Percentiles rank a stretch among this genome's conserved stretches.
These are phyloP conservation scores for Brachypterus glaber DNA, from an alignment of 2,888 invertebrate species.

Conservation along the genomic window DNA sequence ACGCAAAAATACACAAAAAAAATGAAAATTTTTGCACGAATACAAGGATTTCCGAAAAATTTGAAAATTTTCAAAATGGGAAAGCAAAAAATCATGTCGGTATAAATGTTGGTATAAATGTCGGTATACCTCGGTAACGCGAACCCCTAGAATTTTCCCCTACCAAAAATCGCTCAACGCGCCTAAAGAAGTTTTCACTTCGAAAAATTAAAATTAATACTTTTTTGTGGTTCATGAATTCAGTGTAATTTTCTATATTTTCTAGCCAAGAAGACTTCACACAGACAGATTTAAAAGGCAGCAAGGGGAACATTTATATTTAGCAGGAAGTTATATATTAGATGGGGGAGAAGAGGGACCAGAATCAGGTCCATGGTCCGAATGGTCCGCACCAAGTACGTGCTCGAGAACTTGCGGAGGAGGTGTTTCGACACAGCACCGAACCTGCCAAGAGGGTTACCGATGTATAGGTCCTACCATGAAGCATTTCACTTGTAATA, in stretches of 20 bases:
- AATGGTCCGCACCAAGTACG: slow-evolving; percentile 72
- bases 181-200: too few species aligned
- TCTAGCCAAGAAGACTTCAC: slow-evolving; percentile 49
- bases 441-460: slow-evolving; percentile 61
- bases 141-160: not conserved
- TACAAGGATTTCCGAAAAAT: too few species aligned
- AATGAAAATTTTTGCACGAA: too few species aligned
- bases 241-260: too few species aligned
- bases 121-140: too few species aligned
- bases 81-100: too few species aligned
- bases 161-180: not conserved
- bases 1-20: too few species aligned
- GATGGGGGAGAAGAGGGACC: slow-evolving; percentile 54
- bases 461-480: slow-evolving; percentile 68
- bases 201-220: not conserved
- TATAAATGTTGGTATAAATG: too few species aligned
- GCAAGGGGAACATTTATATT: slow-evolving; percentile 61
- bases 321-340: slow-evolving; percentile 61
- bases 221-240: too few species aligned
- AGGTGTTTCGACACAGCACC: slow-evolving; percentile 78
- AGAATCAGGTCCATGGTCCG: slow-evolving; percentile 65
- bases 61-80: too few species aligned
- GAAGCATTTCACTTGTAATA: slow-evolving; percentile 84
- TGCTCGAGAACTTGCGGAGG: slow-evolving; percentile 91
- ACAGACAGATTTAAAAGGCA: slow-evolving; percentile 69